Evolutionary conservation across 1,140 invertebrate species (phyloP), one percentile per base, ranked within the genome.

Genomic region (Tetranychus cinnabarinus): DNA sequence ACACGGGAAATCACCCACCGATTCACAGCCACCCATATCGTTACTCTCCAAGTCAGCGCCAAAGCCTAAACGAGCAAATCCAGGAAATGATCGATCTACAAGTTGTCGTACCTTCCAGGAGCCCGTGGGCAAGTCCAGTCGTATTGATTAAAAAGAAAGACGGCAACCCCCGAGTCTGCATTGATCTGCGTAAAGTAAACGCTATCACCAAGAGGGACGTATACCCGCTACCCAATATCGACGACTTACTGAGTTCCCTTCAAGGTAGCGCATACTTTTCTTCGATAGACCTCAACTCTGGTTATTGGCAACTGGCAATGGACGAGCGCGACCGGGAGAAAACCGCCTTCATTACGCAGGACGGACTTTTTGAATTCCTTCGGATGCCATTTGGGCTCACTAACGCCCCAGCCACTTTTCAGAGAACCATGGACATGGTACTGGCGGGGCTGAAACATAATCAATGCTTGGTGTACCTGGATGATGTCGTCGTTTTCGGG

Each of bases 101-200:
- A 66, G 5, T 67, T 67, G 62, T 72, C 12, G 62, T 55, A 33
- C 67, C 67, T 52, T 64, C 65, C 60, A 68, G 68, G 34, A 46
- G 65, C 61, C 1, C 36, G 65, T 68, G 56, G 67, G 63, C 39
- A 69, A 64, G 62, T 66, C 66, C 59, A 62, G 56, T 66, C 68
- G 72, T 65, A 68, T 63, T 63, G 61, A 63, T 57, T 12, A 8
- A 7, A 12, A 57, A 61, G 33, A 59, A 59, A 33, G 52, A 57
- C 13, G 42, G 65, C 68, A 61, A 58, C 61, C 34, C 63, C 42
- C 61, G 58, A 54, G 64, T 54, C 36, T 59, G 68, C 68, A 65
- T 78, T 1, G 76, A 79, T 64, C 78, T 72, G 63, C 64, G 75
- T 13, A 10, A 56, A 15, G 59, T 76, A 1, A 75, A 75, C 65